Base-by-base conservation (phyloP, 2,113 vertebrate species). In the Atractosteus spatula region DNA sequence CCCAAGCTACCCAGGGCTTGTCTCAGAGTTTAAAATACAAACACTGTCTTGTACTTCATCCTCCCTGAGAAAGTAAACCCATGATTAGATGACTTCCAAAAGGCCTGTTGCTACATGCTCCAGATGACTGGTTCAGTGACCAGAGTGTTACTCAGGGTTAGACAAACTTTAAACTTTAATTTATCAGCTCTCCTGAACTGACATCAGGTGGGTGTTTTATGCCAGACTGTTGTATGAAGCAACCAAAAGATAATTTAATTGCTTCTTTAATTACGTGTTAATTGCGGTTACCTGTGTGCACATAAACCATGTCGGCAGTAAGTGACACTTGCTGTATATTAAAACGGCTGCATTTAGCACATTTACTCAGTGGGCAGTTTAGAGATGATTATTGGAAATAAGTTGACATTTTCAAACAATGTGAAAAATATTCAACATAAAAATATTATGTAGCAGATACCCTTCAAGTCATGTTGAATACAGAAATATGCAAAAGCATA, bases 51-150 rank as follows among this genome's bases (percentile, higher is more conserved):
- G 44, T 29, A 41, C 14, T 12, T 69, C 29, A 55, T 47, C 2
- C 54, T 69, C 67, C 51, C 51, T 69, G 47, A 29, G 41, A 72
- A 64, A 44, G n/a, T 47, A 67, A 16, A 10, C 42, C 12, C 3
- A 12, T 3, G 63, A 55, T 62, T 43, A 54, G 43, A 8, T 72
- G 6, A 66, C 41, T 56, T 63, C 55, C 64, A 54, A 68, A 55
- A 10, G 16, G 47, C 66, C 51, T 68, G 42, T 68, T 7, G 12
- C 11, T 8, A 8, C 8, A 17, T 54, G 45, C 51, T n/a, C 11
- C 11, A 8, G 2, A 17, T 61, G 56, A 43, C 11, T 44, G 41
- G 41, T 41, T 61, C 55, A 59, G 41, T 59, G 41, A 70, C 56
- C 41, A 13, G 12, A 43, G n/a, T 43, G 8, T 59, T 59, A 70